Evolutionary conservation across 1,140 invertebrate genomes (phyloP).

Genomic region (Procambarus clarkii): DNA sequence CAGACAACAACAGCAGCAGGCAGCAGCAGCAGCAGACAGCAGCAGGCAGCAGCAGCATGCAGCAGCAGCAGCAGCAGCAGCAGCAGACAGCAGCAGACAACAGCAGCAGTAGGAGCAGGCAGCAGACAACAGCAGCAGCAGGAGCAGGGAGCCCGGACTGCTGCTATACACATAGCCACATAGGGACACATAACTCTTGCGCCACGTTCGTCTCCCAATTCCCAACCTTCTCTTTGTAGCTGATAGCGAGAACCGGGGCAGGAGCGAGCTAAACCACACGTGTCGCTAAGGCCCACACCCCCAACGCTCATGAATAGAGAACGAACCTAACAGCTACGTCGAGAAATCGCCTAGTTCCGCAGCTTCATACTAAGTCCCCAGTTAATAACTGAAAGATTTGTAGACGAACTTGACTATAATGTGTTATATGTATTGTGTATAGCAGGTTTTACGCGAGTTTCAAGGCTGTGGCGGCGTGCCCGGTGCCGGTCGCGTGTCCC

Average conservation of each 20-base stretch:
- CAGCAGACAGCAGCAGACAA: too few species aligned
- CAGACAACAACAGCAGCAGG: too few species aligned
- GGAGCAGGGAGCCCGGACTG: background rate
- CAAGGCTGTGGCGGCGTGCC: too few species aligned
- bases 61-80: background rate
- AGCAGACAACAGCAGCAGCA: background rate
- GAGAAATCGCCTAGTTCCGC: too few species aligned
- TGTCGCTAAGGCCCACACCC: background rate
- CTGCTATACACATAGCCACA: background rate
- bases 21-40: too few species aligned
- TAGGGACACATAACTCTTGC: background rate
- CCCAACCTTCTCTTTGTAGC: background rate
- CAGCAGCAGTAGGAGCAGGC: too few species aligned
- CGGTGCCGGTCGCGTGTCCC: too few species aligned
- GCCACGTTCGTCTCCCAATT: background rate
- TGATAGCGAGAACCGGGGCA: background rate
- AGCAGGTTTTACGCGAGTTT: background rate
- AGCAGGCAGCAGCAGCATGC: too few species aligned
- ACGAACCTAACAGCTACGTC: background rate
- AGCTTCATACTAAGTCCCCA: background rate
- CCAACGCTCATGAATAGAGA: background rate
- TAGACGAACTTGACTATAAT: background rate
- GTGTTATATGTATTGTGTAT: background rate
- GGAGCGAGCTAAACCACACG: background rate
- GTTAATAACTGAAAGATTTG: conserved; percentile 5